Base-by-base conservation (phyloP, 2,888 invertebrate species). In the Euplagia quadripunctaria region DNA sequence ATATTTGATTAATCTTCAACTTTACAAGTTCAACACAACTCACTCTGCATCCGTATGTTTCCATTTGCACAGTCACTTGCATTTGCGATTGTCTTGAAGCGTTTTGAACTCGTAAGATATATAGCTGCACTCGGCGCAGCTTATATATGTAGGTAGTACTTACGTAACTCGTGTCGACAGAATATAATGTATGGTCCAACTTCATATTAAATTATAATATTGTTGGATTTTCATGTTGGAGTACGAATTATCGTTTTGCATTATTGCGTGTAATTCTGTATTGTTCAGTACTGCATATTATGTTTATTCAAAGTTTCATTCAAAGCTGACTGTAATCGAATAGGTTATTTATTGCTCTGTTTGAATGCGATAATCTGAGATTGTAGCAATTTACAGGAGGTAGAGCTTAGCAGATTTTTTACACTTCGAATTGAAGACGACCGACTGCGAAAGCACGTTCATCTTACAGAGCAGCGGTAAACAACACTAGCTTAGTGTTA, bases 1-100 rank as follows among this genome's bases (percentile, higher is more conserved):
- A 31, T 31, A 31, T 31, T 31, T 31, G 31, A 1, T 31, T 31
- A 1, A 31, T 31, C 31, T 31, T 31, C 7, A 52, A 17, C 17
- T n/a, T 55, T n/a, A 9, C n/a, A 55, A 55, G 16, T 51, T 11
- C 31, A 67, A 42, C 64, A 12, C 11, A 77, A 64, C 46, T 41
- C 1, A 1, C 0, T 0, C 42, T 31, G 31, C 31, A 31, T 31
- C 71, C 74, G 74, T 82, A 72, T 79, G 70, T 81, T 77, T 75
- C 12, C 64, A 41, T 4, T 20, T 70, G 70, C 74, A 75, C 67
- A 85, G 83, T 84, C 82, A 82, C 79, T 85, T 77, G 74, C 84
- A 86, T 82, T 79, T 77, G 82, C 68, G 72, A 84, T 85, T 82
- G 87, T 86, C 87, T 85, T 74, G 74, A 65, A 72, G 75, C 74